phyloP scores from a whole-genome alignment of 2,113 vertebrate genomes.

The Seriola rivoliana region DNA sequence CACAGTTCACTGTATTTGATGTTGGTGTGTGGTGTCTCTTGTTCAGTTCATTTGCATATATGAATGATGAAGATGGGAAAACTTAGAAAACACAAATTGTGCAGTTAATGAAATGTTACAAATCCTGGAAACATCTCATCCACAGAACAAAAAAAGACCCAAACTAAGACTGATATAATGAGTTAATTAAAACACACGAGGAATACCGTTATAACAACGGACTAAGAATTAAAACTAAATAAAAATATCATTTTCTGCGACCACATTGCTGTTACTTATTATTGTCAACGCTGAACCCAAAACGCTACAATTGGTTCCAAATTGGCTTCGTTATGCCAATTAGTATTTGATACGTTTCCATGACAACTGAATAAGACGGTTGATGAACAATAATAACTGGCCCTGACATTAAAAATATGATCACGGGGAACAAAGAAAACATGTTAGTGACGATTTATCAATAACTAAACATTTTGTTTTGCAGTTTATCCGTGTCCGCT shows the following conservation, averaged over 20 bases:
- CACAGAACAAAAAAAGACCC: neutral
- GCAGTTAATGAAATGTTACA: neutral
- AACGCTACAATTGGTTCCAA: neutral
- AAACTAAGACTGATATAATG: neutral
- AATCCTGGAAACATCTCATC: slow-evolving; percentile 4
- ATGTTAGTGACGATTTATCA: no score
- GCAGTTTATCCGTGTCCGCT: slow-evolving; percentile 97
- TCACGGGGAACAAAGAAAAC: neutral
- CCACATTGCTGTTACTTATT: neutral
- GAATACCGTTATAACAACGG: neutral
- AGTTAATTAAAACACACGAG: neutral
- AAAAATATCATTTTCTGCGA: neutral
- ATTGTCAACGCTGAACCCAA: neutral
- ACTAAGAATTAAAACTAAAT: neutral
- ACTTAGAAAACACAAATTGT: neutral
- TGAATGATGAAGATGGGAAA: neutral
- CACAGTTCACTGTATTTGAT: slow-evolving; percentile 26
- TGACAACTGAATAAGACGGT: neutral
- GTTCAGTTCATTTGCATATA: slow-evolving; percentile 41
- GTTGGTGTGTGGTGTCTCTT: slow-evolving; percentile 12
- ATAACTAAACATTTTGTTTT: slow-evolving; percentile 58
- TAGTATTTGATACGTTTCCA: neutral
- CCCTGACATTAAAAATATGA: neutral
- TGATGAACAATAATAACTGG: neutral
- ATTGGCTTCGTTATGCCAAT: neutral